Evolutionary conservation across 2,113 vertebrate species (phyloP), one percentile per base, ranked within the genome.

Genomic region (Oreotrochilus melanogaster): DNA sequence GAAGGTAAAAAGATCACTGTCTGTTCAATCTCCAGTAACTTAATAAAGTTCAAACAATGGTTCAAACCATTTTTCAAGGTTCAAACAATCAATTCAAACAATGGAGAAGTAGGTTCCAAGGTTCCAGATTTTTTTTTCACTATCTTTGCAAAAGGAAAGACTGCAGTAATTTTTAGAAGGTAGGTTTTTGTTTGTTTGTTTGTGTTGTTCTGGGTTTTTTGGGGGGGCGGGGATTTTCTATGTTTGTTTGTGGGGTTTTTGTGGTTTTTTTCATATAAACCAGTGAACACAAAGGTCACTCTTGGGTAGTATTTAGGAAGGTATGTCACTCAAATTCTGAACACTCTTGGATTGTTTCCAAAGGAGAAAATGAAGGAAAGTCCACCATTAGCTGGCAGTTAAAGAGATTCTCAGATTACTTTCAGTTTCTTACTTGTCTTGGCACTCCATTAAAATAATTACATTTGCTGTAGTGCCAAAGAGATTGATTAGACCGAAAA

Each of bases 381-480:
- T 88, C 91, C 86, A 94, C 93, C 92, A 97, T 96, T 96, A 97
- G 91, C 93, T 96, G 92, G 86, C 94, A 97, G 96, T 84, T 93
- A 84, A 61, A 90, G 96, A 96, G 97, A 96, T 95, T 80, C 67
- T 92, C 86, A 97, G 96, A 98, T 97, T 96, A 95, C 96, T 97
- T 97, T 96, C 96, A 93, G 96, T 97, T 97, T 96, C 94, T 97
- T 97, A 96, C 97, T 98, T 97, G 95, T 97, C 97, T 97, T 95
- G 84, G 69, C 33, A 91, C 80, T 93, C 87, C 92, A 93, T 97
- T 97, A 96, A 96, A 67, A 93, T 95, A 94, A 97, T 94, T 96
- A 74, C 86, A 66, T 83, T 92, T 95, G 71, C 89, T 89, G 58
- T 66, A 50, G 58, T 82, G 93, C 89, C 86, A 88, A 91, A 70